A percentile compares a stretch with the other conserved stretches of the same genome.
Conservation (phyloP, 1,140 invertebrate genomes). For the Bradynema listronoti region DNA sequence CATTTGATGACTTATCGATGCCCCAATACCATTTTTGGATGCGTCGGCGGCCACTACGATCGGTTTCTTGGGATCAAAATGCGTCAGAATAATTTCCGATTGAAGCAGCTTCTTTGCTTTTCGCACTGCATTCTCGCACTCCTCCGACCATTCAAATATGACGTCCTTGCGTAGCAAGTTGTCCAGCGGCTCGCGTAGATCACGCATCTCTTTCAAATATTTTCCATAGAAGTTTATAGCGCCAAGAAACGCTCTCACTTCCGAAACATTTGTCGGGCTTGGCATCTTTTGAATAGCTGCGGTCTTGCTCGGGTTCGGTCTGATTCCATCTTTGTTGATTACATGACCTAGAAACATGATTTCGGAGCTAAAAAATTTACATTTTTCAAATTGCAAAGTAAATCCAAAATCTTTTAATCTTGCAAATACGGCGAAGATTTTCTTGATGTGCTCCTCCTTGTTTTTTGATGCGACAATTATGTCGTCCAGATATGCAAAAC, state of each 20-base stretch:
- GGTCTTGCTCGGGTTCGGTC: no score
- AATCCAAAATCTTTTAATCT: no score
- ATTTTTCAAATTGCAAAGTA: no score
- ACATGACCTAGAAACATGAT: no score
- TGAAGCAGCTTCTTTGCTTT: slow-evolving; percentile 45
- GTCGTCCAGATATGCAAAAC: no score
- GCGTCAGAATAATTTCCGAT: slow-evolving; percentile 42
- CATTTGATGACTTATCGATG: slow-evolving; percentile 60
- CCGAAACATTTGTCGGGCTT: no score
- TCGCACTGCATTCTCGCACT: slow-evolving; percentile 28
- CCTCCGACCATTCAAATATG: slow-evolving; percentile 7
- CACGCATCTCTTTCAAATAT: slow-evolving; percentile 22
- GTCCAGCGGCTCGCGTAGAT: slow-evolving; percentile 21
- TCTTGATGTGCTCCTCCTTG: no score
- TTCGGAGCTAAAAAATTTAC: no score
- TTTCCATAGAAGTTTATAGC: slow-evolving; percentile 40
- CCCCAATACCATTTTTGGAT: slow-evolving; percentile 59
- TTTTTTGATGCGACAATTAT: no score
- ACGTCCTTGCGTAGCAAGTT: slow-evolving; percentile 28
- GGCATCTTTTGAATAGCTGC: no score
- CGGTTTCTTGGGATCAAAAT: slow-evolving; percentile 57
- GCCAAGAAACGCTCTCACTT: slow-evolving; percentile 39
- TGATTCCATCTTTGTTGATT: no score
- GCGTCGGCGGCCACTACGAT: slow-evolving; percentile 61
- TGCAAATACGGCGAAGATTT: no score